phyloP scores from a whole-genome alignment of 2,888 invertebrate species.

The Cotesia congregata region DNA sequence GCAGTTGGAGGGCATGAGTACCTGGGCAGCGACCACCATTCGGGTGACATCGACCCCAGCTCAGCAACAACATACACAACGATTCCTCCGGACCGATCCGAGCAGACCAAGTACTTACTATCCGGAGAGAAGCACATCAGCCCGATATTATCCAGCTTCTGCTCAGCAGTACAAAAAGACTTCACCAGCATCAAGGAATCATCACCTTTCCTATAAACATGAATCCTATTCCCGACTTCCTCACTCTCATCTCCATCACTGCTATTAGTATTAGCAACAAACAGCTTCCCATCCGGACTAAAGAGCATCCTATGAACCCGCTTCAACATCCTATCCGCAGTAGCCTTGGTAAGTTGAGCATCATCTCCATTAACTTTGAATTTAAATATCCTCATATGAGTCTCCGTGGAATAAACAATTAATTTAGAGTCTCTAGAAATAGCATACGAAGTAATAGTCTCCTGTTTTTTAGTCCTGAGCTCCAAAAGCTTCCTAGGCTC shows the following conservation, averaged over 20 bases:
- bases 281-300: slow-evolving; percentile 62
- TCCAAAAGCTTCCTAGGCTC: slow-evolving; percentile 80
- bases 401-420: slow-evolving; percentile 82
- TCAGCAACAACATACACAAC: slow-evolving; percentile 74
- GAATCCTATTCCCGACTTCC: slow-evolving; percentile 49
- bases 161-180: slow-evolving; percentile 55
- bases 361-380: slow-evolving; percentile 73
- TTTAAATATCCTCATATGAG: slow-evolving; percentile 77
- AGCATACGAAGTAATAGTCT: slow-evolving; percentile 79
- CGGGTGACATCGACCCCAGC: slow-evolving; percentile 48
- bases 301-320: slow-evolving; percentile 65
- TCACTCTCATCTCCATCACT: slow-evolving; percentile 52
- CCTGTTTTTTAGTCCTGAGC: slow-evolving; percentile 77
- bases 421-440: slow-evolving; percentile 81
- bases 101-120: slow-evolving; percentile 77
- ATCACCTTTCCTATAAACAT: slow-evolving; percentile 59
- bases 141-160: slow-evolving; percentile 55
- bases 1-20: slow-evolving; percentile 81
- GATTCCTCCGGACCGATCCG: slow-evolving; percentile 78
- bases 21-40: slow-evolving; percentile 77
- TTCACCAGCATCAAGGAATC: slow-evolving; percentile 55
- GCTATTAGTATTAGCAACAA: slow-evolving; percentile 57
- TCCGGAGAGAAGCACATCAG: slow-evolving; percentile 67
- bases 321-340: slow-evolving; percentile 56
- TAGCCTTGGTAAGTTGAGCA: slow-evolving; percentile 56